A percentile compares a stretch with the other conserved stretches of the same genome.
Conservation (phyloP, 2,113 vertebrate genomes). For the Archilochus colubris region DNA sequence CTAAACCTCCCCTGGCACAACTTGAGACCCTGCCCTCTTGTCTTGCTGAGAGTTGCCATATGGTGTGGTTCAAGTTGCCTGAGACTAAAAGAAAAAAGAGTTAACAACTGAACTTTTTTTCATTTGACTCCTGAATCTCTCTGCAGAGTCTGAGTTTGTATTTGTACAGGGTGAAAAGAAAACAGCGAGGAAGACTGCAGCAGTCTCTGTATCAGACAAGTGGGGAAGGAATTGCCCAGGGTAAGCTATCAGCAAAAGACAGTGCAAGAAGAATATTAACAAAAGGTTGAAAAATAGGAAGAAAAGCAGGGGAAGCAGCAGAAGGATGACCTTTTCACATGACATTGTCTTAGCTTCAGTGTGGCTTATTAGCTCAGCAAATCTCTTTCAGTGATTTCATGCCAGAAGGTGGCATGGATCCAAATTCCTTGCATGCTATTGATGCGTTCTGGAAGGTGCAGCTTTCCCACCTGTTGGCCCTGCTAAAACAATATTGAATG, state of each 20-base stretch:
- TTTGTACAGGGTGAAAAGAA: background rate
- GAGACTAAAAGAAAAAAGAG: background rate
- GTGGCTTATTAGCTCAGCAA: background rate
- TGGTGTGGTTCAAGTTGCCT: background rate
- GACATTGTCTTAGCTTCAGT: background rate
- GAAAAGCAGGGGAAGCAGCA: background rate
- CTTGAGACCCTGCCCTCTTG: too few species aligned
- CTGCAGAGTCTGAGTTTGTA: too few species aligned
- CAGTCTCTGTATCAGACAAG: background rate
- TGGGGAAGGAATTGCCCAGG: background rate
- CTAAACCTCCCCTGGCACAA: too few species aligned
- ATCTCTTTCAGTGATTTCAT: background rate
- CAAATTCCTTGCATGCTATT: background rate
- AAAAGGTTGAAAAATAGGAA: background rate
- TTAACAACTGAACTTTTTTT: background rate
- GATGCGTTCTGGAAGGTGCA: background rate
- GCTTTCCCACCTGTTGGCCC: background rate
- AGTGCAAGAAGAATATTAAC: background rate
- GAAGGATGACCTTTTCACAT: background rate
- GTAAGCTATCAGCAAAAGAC: background rate
- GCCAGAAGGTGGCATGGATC: background rate
- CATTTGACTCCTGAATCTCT: background rate
- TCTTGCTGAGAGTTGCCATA: too few species aligned
- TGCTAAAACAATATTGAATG: background rate
- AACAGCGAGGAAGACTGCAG: background rate